Evolutionary conservation across 1,140 invertebrate genomes (phyloP).

Genomic region (Homarus americanus): DNA sequence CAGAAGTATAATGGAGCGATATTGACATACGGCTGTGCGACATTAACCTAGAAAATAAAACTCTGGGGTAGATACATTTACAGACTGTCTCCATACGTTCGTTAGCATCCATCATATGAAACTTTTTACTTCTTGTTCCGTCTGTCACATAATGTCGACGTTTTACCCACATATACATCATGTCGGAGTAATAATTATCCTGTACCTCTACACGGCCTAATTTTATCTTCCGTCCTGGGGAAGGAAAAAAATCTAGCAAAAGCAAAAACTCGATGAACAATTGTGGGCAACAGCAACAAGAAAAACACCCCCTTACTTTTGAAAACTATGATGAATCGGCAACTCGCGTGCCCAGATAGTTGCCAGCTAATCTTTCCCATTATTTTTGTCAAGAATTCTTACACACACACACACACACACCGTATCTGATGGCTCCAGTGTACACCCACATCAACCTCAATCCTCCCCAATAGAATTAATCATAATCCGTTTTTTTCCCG

Average conservation of each 20-base stretch:
- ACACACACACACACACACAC: neutral
- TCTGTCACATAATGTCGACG: neutral
- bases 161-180: neutral
- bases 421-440: neutral
- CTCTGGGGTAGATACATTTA: too few species aligned
- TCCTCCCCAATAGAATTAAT: neutral
- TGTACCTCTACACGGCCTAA: neutral
- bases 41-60: too few species aligned
- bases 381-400: neutral
- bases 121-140: too few species aligned
- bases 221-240: neutral
- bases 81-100: too few species aligned
- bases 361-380: constrained; percentile 21
- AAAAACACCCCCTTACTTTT: constrained; percentile 39
- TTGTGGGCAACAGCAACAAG: constrained; percentile 19
- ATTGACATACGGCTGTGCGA: too few species aligned
- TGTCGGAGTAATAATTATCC: neutral
- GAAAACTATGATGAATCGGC: constrained; percentile 52
- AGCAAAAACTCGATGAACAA: constrained; percentile 23
- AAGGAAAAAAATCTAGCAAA: neutral
- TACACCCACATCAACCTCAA: neutral
- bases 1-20: too few species aligned
- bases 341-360: constrained; percentile 32
- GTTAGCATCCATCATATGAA: too few species aligned
- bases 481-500: too few species aligned